These are phyloP conservation scores for Aleiodes testaceus DNA, from an alignment of 2,888 invertebrate genomes.

Conservation along the genomic window DNA sequence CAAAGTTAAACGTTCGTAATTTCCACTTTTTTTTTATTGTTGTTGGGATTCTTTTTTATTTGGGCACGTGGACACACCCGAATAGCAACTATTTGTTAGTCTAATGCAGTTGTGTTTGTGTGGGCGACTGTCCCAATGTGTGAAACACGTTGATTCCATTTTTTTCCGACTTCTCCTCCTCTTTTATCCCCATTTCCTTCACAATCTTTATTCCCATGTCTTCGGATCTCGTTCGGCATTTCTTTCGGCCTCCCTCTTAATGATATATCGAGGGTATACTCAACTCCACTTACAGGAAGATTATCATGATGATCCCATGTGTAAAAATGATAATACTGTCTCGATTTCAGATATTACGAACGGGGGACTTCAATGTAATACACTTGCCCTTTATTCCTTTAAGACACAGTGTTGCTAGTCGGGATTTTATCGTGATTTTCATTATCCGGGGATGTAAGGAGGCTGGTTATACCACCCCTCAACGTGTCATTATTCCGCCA, in stretches of 20 bases:
- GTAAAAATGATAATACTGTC: conserved; percentile 38
- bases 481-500: conserved; percentile 31
- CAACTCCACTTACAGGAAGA: conserved; percentile 34
- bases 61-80: conserved; percentile 60
- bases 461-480: conserved; percentile 31
- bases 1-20: no score
- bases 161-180: conserved; percentile 46
- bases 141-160: conserved; percentile 69
- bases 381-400: conserved; percentile 19
- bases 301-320: conserved; percentile 34
- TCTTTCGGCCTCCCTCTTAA: neutral
- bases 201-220: neutral
- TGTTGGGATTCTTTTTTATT: conserved; percentile 22
- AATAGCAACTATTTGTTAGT: conserved; percentile 70
- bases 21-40: conserved; percentile 9
- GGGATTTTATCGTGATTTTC: conserved; percentile 12
- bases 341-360: conserved; percentile 26
- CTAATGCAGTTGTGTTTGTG: conserved; percentile 68
- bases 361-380: conserved; percentile 1
- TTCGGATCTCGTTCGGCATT: conserved; percentile 33
- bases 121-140: conserved; percentile 67
- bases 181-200: conserved; percentile 6
- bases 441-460: conserved; percentile 25
- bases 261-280: conserved; percentile 28
- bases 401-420: neutral